Conservation (phyloP, 2,797 vertebrate species). For the Anguilla pacifica region DNA sequence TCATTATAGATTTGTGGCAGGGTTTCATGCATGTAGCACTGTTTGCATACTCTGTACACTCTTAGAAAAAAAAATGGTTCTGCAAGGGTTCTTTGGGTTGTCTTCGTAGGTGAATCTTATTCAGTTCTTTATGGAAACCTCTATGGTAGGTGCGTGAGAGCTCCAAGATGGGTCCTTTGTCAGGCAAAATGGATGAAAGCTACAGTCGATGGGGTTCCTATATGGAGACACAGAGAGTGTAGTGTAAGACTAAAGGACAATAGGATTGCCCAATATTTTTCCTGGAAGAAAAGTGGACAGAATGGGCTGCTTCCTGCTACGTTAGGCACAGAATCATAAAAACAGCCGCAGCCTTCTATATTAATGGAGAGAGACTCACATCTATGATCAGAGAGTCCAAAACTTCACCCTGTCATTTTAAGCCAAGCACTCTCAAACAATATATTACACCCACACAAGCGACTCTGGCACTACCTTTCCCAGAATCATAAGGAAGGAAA, state of each 20-base stretch:
- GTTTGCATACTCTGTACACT: background rate
- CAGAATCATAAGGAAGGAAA: background rate
- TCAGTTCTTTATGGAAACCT: no score
- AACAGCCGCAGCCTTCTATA: background rate
- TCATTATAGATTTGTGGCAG: background rate
- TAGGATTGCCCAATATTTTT: background rate
- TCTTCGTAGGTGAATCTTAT: no score
- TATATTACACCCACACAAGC: background rate
- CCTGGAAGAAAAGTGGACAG: background rate
- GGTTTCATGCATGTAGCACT: background rate
- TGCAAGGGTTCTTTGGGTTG: no score
- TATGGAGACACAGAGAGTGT: no score
- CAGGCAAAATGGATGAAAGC: no score
- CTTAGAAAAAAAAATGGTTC: no score
- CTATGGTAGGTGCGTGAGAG: no score
- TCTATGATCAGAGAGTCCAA: no score
- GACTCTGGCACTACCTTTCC: background rate
- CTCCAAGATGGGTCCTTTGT: no score
- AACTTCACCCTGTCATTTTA: background rate
- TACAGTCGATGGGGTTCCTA: no score
- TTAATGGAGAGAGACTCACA: background rate
- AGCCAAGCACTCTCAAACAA: background rate
- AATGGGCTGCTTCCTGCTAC: background rate
- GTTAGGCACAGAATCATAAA: background rate
- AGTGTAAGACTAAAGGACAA: background rate